A percentile compares a stretch with the other conserved stretches of the same genome.
Conservation (phyloP, 2,888 invertebrate species). For the Callimorpha dominula region DNA sequence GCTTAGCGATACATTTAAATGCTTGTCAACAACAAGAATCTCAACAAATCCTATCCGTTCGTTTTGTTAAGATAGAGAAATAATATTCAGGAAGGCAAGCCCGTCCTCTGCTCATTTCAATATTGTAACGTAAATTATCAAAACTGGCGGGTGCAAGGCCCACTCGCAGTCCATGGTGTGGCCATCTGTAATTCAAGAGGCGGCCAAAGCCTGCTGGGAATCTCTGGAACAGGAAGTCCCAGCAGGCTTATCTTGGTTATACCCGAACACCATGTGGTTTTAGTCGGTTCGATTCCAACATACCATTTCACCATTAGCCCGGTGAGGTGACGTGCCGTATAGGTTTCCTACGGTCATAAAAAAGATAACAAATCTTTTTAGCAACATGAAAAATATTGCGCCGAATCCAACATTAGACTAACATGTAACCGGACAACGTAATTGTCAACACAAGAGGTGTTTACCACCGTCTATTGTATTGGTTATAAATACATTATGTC, state of each 20-base stretch:
- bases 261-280: background rate
- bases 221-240: no score
- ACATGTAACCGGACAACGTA: slow-evolving; percentile 1
- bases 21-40: no score
- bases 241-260: no score
- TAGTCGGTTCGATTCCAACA: background rate
- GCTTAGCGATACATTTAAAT: no score
- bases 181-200: background rate
- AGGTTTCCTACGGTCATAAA: background rate
- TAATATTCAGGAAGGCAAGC: no score
- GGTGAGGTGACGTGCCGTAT: background rate
- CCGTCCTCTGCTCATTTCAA: no score
- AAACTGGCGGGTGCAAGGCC: background rate
- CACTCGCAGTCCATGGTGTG: background rate
- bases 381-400: background rate
- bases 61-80: no score
- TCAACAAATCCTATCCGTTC: no score
- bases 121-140: no score
- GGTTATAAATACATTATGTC: background rate
- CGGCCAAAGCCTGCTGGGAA: background rate
- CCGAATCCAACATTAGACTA: background rate
- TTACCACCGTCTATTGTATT: background rate
- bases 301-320: background rate
- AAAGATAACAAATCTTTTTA: background rate
- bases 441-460: background rate